Base-by-base conservation (phyloP, 1,140 invertebrate genomes). In the Arctopsyche grandis region DNA sequence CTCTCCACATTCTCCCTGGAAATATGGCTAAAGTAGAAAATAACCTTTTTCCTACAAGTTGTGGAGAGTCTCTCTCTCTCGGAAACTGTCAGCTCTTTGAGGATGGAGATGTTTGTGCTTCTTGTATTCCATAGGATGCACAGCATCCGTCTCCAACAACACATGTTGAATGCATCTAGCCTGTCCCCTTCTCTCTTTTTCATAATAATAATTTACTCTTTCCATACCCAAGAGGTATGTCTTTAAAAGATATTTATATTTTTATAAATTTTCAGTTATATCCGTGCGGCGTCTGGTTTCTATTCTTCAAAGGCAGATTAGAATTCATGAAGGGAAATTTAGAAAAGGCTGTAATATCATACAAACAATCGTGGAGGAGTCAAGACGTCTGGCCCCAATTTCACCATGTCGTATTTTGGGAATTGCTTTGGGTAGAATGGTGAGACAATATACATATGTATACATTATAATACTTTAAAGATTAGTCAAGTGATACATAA, bases 331-430 rank as follows among this genome's bases (percentile, higher is more conserved):
- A 91, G 76, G 96, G 96, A 1, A 92, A 96, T 85, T 88, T 98
- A 76, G 91, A 93, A 60, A 89, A 91, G 26, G 93, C 95, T 1
- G 91, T 95, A 63, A 85, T 89, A 0, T 96, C 92, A 88, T 98
- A 97, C 86, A 92, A 92, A 56, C 92, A 91, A 81, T 97, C 96
- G 0, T 94, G 97, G 88, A 91, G 94, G 69, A 95, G 94, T 12
- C 96, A 98, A 84, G 86, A 92, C 79, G 88, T 94, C 9, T 99
- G 97, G 96, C 92, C 93, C 4, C 97, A 99, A 84, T 98, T 99
- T 86, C 96, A 98, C 87, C 96, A 98, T 86, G 85, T 99, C 0
- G 98, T 96, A 85, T 98, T 93, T 86, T 99, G 97, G 98, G 97
- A 99, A 87, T 88, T 98, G 22, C 92, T 97, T 89, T 99, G 97